These are phyloP conservation scores for Chiloscyllium plagiosum DNA, from an alignment of 2,113 vertebrate genomes.

Conservation along the genomic window DNA sequence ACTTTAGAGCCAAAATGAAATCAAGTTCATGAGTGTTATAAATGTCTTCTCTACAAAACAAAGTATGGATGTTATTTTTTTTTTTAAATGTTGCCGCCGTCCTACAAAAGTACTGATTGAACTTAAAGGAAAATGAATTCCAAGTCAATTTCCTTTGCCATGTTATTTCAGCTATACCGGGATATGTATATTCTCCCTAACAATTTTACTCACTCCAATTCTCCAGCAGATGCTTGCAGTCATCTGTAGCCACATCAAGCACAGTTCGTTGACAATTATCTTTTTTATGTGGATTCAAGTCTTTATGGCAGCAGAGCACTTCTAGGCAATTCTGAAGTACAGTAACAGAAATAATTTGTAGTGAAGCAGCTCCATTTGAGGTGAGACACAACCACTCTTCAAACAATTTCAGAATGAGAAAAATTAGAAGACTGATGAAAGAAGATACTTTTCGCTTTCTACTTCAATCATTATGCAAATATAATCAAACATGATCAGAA, in stretches of 20 bases:
- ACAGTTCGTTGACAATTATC: slow-evolving; percentile 82
- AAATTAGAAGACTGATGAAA: not conserved
- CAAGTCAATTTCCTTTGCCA: not conserved
- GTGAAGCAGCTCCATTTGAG: not conserved
- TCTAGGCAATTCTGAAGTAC: slow-evolving; percentile 82
- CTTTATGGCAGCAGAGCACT: slow-evolving; percentile 79
- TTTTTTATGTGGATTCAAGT: slow-evolving; percentile 78
- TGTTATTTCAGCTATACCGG: not conserved
- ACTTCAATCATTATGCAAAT: not conserved
- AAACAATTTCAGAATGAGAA: not conserved
- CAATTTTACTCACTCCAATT: slow-evolving; percentile 74
- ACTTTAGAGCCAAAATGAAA: not conserved
- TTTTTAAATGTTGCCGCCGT: too few relatives aligned
- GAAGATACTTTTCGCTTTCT: not conserved
- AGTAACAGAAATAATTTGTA: not conserved
- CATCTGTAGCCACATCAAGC: slow-evolving; percentile 90
- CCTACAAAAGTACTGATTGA: not conserved
- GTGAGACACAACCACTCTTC: not conserved
- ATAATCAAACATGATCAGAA: not conserved
- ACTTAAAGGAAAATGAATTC: not conserved
- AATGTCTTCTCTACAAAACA: not conserved
- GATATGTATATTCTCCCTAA: not conserved
- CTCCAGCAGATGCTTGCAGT: slow-evolving; percentile 94
- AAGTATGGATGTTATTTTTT: not conserved
- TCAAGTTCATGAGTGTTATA: not conserved